Conservation (phyloP, 1,140 invertebrate species). For the Tribolium madens region DNA sequence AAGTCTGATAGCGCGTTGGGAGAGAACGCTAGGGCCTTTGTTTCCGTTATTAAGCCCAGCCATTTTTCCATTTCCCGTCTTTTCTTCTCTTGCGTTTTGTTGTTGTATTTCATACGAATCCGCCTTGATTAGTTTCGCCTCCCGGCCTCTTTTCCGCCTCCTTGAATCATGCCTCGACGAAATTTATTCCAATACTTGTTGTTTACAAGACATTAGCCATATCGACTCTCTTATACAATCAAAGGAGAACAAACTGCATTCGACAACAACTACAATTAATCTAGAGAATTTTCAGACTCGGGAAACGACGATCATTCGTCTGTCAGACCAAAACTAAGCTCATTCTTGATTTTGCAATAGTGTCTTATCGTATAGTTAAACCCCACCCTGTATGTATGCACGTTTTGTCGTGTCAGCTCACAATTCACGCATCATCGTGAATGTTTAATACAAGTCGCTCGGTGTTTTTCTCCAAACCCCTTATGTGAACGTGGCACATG, state of each 20-base stretch:
- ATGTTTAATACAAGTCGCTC: conserved; percentile 21
- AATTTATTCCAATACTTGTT: conserved; percentile 38
- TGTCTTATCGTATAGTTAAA: too few relatives aligned
- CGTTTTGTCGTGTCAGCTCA: conserved; percentile 23
- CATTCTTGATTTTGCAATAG: background rate
- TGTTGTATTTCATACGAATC: conserved; percentile 40
- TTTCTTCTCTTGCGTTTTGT: conserved; percentile 29
- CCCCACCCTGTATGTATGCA: background rate
- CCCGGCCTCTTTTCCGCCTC: conserved; percentile 31
- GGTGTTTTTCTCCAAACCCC: background rate
- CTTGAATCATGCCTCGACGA: background rate
- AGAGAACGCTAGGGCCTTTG: conserved; percentile 38
- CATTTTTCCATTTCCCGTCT: conserved; percentile 48
- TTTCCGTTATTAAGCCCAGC: conserved; percentile 50
- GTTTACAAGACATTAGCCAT: conserved; percentile 36
- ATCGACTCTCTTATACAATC: conserved; percentile 35
- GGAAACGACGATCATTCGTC: background rate
- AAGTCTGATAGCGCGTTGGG: conserved; percentile 49
- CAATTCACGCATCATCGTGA: conserved; percentile 21
- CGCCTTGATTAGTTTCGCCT: conserved; percentile 42
- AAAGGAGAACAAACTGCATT: conserved; percentile 39
- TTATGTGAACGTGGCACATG: conserved; percentile 29
- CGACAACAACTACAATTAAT: conserved; percentile 39
- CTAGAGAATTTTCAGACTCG: conserved; percentile 3
- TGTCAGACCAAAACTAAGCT: too few relatives aligned